Percentiles rank a stretch among this genome's conserved stretches.
These are phyloP conservation scores for Clarias platycephalus DNA, from an alignment of 2,797 vertebrate species.

Conservation along the genomic window DNA sequence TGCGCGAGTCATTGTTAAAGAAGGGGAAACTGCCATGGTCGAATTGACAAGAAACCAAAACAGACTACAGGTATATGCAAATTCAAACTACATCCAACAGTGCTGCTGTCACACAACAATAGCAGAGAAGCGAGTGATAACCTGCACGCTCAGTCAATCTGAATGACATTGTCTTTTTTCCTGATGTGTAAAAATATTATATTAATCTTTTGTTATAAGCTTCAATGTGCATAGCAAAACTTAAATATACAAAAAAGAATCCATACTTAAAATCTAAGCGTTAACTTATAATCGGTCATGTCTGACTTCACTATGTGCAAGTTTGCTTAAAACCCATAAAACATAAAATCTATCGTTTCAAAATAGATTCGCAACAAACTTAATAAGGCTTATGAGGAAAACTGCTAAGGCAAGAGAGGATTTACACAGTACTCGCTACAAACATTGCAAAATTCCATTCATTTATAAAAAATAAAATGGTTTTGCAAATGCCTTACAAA, in stretches of 20 bases:
- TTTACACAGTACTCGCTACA: conserved; percentile 64
- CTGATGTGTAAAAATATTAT: conserved; percentile 9
- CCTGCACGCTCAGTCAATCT: background rate
- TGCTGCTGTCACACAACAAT: background rate
- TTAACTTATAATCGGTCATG: conserved; percentile 49
- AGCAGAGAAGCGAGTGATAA: background rate
- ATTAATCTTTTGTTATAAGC: conserved; percentile 9
- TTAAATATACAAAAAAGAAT: conserved; percentile 20
- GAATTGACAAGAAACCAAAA: background rate
- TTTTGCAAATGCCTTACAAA: conserved; percentile 32
- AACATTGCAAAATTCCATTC: conserved; percentile 43
- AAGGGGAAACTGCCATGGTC: background rate
- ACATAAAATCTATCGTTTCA: conserved; percentile 45
- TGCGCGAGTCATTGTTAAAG: background rate
- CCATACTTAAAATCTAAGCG: conserved; percentile 53
- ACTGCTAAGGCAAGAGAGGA: conserved; percentile 43
- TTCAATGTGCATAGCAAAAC: conserved; percentile 35
- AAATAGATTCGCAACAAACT: conserved; percentile 34
- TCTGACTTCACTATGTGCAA: conserved; percentile 51
- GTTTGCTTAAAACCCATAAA: conserved; percentile 49
- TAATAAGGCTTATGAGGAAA: conserved; percentile 32
- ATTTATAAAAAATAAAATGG: background rate
- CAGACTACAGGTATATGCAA: background rate
- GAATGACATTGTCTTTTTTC: background rate
- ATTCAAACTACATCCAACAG: background rate